Base-by-base conservation (phyloP, 37 sponge, comb jelly and placozoan genomes). In the Spongilla lacustris region DNA sequence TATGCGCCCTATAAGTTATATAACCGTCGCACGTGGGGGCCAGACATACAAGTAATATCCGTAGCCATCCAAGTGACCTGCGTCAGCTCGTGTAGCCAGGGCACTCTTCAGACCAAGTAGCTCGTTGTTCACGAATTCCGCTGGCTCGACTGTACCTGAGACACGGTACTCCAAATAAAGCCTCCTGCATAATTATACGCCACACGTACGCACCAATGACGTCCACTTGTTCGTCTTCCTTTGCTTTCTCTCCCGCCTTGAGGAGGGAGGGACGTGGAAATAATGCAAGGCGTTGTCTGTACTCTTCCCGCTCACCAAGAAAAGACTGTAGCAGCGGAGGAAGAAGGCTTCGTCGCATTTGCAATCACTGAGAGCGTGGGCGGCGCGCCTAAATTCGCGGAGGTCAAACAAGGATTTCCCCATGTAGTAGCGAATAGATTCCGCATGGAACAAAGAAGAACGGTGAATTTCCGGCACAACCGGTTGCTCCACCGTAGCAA, bases 171-270 rank as follows among this genome's bases (percentile, higher is more conserved):
- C n/a, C n/a, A n/a, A n/a, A n/a, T n/a, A n/a, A n/a, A n/a, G n/a
- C n/a, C n/a, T n/a, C n/a, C n/a, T n/a, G n/a, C n/a, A n/a, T 28
- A 66, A 25, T 29, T 37, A 12, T 48, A 41, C 0, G 22, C 36
- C 11, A 76, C 68, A 4, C 33, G 22, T 13, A 32, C 84, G 26
- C 46, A 90, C 94, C 94, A 17, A 89, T 71, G 6, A 83, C 89
- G 80, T 91, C 95, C 24, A 94, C 92, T 25, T 35, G 78, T 26
- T 84, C 73, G 66, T 94, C 95, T 50, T 89, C 90, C 66, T 91
- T 91, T 22, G 73, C 76, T 67, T 94, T 94, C 84, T 94, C 92
- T 19, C 95, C 95, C 81, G 87, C 87, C 95, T 94, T 73, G 14
- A 88, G 5, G 19, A 86, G 21, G 83, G 41, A 2, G 22, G 29